These are phyloP conservation scores for Rapana venosa DNA, from an alignment of 2,888 invertebrate species.

Conservation along the genomic window DNA sequence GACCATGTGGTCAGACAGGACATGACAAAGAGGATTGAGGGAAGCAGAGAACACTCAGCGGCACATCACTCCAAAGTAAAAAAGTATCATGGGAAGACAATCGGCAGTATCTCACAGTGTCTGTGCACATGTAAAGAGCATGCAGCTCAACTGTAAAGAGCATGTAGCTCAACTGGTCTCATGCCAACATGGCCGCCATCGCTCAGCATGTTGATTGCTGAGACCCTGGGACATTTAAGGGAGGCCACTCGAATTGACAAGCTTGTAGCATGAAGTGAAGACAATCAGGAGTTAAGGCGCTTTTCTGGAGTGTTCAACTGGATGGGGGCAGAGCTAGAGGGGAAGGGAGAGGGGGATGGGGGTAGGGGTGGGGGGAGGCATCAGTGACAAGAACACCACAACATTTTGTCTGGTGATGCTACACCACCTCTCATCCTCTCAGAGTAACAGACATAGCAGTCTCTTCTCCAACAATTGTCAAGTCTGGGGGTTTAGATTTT, in stretches of 20 bases:
- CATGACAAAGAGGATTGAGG: conserved; percentile 23
- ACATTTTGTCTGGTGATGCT: no score
- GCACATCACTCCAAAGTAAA: conserved; percentile 19
- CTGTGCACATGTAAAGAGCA: neutral
- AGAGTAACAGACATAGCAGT: no score
- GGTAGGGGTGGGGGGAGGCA: no score
- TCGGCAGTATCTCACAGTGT: neutral
- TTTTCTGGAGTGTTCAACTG: conserved; percentile 24
- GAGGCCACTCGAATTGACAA: conserved; percentile 38
- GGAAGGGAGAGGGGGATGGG: no score
- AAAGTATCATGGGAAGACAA: neutral
- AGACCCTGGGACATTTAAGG: conserved; percentile 34
- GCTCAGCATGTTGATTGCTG: conserved; percentile 35
- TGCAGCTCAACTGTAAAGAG: neutral
- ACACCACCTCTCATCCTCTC: no score
- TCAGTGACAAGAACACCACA: no score
- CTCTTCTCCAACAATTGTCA: no score
- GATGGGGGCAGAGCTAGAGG: neutral
- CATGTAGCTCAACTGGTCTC: conserved; percentile 13
- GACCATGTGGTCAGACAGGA: conserved; percentile 8
- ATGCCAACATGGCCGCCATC: neutral
- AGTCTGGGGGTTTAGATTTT: no score
- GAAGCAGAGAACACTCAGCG: conserved; percentile 7
- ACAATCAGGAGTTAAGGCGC: conserved; percentile 38
- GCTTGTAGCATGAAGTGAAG: conserved; percentile 16